These are phyloP conservation scores for Falcunculus frontatus DNA, from an alignment of 2,113 vertebrate species.

Conservation along the genomic window DNA sequence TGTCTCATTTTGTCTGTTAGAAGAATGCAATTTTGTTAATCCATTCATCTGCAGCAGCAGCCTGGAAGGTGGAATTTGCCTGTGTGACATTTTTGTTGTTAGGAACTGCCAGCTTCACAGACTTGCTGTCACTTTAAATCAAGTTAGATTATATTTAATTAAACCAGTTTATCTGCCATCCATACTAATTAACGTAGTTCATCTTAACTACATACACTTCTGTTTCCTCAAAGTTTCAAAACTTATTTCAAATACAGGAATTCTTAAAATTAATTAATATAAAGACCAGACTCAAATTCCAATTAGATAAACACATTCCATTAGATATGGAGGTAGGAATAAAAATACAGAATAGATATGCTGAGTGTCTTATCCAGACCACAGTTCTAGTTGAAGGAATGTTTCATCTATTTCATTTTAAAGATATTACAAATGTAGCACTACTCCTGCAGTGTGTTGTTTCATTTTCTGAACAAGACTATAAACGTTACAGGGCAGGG, in stretches of 20 bases:
- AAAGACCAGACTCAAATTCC: not conserved
- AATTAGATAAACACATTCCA: not conserved
- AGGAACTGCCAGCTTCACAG: slow-evolving; percentile 25
- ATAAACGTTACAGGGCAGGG: not conserved
- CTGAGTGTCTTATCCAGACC: not conserved
- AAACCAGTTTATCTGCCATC: slow-evolving; percentile 60
- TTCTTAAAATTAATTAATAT: slow-evolving; percentile 26
- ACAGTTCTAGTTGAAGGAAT: not conserved
- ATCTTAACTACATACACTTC: slow-evolving; percentile 52
- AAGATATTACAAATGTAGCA: not conserved
- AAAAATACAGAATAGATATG: not conserved
- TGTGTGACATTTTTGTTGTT: slow-evolving; percentile 39
- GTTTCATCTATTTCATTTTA: not conserved
- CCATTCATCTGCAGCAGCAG: slow-evolving; percentile 5
- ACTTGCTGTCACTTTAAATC: slow-evolving; percentile 55
- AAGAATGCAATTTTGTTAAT: slow-evolving; percentile 16
- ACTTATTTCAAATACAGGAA: slow-evolving; percentile 36
- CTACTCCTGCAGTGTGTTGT: not conserved
- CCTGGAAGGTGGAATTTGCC: slow-evolving; percentile 47
- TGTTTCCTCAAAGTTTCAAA: slow-evolving; percentile 44
- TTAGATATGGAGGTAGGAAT: not conserved
- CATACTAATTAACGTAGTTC: slow-evolving; percentile 61
- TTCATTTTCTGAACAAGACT: not conserved
- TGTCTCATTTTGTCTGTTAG: not conserved
- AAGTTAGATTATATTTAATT: slow-evolving; percentile 66